A percentile compares a stretch with the other conserved stretches of the same genome.
Evolutionary conservation across 2,888 invertebrate genomes (phyloP).

Genomic region (Drosophila mimetica): DNA sequence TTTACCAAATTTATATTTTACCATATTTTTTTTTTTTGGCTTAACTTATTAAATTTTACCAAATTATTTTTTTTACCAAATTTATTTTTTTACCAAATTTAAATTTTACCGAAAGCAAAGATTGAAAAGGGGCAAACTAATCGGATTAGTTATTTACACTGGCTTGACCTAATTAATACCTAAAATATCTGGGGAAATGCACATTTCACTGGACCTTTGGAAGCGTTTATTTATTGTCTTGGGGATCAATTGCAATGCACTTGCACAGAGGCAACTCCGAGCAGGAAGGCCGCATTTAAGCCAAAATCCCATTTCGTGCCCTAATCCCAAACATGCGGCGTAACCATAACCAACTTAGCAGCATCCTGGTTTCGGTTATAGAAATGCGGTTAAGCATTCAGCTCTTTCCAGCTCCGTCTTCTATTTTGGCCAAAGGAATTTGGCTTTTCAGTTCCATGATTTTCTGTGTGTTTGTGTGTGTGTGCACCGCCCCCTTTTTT

Average conservation of each 20-base stretch:
- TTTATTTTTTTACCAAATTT: too few species aligned
- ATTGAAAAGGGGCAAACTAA: not conserved
- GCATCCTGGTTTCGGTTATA: slow-evolving; percentile 72
- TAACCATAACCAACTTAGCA: slow-evolving; percentile 74
- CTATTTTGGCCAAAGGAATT: slow-evolving; percentile 49
- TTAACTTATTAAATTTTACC: too few species aligned
- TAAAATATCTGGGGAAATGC: not conserved
- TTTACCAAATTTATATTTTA: too few species aligned
- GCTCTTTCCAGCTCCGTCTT: slow-evolving; percentile 30
- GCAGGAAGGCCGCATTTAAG: slow-evolving; percentile 4
- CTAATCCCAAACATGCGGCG: slow-evolving; percentile 48
- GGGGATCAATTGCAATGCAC: slow-evolving; percentile 3
- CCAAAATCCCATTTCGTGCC: slow-evolving; percentile 17
- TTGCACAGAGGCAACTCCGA: not conserved
- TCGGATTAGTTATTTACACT: not conserved
- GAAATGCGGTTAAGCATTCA: slow-evolving; percentile 70
- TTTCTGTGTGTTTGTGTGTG: slow-evolving; percentile 7
- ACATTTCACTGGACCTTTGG: not conserved
- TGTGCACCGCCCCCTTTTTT: slow-evolving; percentile 3
- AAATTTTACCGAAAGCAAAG: too few species aligned
- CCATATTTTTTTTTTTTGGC: too few species aligned
- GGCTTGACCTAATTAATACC: not conserved
- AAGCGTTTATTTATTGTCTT: not conserved
- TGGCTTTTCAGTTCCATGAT: slow-evolving; percentile 60
- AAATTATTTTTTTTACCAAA: too few species aligned